These are phyloP conservation scores for Rhodophaea formosa DNA, from an alignment of 2,888 invertebrate genomes.

Conservation along the genomic window DNA sequence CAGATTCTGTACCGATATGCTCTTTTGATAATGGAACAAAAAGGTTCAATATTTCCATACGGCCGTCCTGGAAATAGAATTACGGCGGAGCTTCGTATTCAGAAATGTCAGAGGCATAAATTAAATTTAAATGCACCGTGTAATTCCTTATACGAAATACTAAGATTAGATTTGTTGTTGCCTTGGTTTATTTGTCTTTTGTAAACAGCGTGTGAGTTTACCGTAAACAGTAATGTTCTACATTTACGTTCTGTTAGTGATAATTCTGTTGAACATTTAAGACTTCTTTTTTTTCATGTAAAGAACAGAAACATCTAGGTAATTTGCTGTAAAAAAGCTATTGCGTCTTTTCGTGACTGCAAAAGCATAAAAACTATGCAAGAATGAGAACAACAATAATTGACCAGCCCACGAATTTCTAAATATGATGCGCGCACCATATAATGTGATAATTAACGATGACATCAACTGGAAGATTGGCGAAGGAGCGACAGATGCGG, in stretches of 20 bases:
- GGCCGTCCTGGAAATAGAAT: conserved; percentile 10
- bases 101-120: conserved; percentile 16
- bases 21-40: conserved; percentile 15
- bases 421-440: conserved; percentile 32
- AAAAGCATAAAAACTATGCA: no score
- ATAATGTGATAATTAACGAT: conserved; percentile 45
- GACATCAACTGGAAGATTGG: conserved; percentile 49
- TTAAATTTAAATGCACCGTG: conserved; percentile 16
- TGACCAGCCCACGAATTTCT: neutral
- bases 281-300: no score
- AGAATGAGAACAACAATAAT: neutral
- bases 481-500: conserved; percentile 60
- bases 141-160: conserved; percentile 14
- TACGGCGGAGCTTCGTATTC: conserved; percentile 11
- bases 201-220: neutral
- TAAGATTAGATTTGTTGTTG: conserved; percentile 3
- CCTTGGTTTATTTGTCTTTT: conserved; percentile 4
- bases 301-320: no score
- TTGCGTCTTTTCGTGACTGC: no score
- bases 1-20: conserved; percentile 29
- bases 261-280: no score
- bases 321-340: no score
- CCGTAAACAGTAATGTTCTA: neutral
- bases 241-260: no score
- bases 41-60: conserved; percentile 16